phyloP scores from a whole-genome alignment of 1,140 invertebrate genomes.

The Battus philenor region DNA sequence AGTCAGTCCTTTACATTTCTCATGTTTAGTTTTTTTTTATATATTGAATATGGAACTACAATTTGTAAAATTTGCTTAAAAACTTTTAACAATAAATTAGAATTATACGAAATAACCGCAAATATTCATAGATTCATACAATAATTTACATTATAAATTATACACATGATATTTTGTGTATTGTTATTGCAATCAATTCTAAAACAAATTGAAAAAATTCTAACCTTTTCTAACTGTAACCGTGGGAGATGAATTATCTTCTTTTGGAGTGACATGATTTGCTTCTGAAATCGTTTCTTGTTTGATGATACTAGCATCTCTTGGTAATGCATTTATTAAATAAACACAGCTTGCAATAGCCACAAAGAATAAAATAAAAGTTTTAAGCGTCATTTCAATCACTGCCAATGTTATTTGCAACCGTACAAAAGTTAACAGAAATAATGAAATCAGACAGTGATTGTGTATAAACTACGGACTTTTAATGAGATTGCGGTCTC shows the following conservation, averaged over 20 bases:
- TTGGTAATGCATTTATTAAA: conserved; percentile 24
- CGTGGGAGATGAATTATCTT: conserved; percentile 8
- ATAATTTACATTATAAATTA: neutral
- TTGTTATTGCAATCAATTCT: too few species aligned
- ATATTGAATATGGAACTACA: neutral
- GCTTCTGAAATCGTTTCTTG: conserved; percentile 19
- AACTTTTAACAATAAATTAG: neutral
- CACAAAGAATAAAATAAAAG: conserved; percentile 17
- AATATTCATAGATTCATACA: neutral
- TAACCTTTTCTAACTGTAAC: neutral
- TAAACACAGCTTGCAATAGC: conserved; percentile 9
- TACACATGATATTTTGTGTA: too few species aligned
- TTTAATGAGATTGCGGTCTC: conserved; percentile 8
- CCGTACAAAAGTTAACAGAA: neutral
- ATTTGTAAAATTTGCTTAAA: neutral
- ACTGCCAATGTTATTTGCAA: neutral
- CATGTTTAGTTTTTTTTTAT: neutral
- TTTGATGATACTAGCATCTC: conserved; percentile 26
- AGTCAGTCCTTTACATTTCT: too few species aligned
- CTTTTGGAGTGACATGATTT: conserved; percentile 10
- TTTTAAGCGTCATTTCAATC: conserved; percentile 25
- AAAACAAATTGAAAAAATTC: neutral
- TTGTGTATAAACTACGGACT: conserved; percentile 2
- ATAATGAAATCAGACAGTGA: neutral
- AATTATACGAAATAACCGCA: neutral